These are phyloP conservation scores for Columbina picui DNA, from an alignment of 2,113 vertebrate species.

Conservation along the genomic window DNA sequence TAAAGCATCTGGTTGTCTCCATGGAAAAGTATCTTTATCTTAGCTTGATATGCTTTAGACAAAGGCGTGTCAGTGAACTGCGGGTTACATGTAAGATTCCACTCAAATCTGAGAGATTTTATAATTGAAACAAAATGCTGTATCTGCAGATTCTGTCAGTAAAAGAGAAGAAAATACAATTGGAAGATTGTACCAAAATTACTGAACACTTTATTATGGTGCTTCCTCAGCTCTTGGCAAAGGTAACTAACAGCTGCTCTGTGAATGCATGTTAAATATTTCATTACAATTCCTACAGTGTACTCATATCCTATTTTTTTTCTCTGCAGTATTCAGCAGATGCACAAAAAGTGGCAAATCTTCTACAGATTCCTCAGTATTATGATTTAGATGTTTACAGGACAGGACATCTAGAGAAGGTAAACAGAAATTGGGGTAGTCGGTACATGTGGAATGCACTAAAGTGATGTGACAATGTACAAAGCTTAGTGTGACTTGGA, in stretches of 20 bases:
- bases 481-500: background rate
- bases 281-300: slow-evolving; percentile 46
- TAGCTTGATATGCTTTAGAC: background rate
- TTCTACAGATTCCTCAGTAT: slow-evolving; percentile 88
- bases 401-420: slow-evolving; percentile 70
- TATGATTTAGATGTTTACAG: slow-evolving; percentile 79
- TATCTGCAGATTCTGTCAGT: slow-evolving; percentile 71
- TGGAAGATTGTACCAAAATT: slow-evolving; percentile 84
- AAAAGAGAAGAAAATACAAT: slow-evolving; percentile 85
- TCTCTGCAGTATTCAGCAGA: slow-evolving; percentile 82
- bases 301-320: slow-evolving; percentile 47
- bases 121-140: slow-evolving; percentile 35
- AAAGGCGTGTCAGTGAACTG: background rate
- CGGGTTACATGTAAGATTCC: background rate
- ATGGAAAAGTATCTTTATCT: background rate
- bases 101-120: background rate
- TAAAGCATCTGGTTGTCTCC: background rate
- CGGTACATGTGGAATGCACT: background rate
- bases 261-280: slow-evolving; percentile 58
- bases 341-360: slow-evolving; percentile 76
- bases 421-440: slow-evolving; percentile 21
- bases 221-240: slow-evolving; percentile 86
- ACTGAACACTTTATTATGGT: slow-evolving; percentile 84
- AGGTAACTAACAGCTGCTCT: slow-evolving; percentile 78
- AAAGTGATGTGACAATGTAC: background rate